A percentile compares a stretch with the other conserved stretches of the same genome.
Conservation (phyloP, 2,888 invertebrate species). For the Acrobasis repandana region DNA sequence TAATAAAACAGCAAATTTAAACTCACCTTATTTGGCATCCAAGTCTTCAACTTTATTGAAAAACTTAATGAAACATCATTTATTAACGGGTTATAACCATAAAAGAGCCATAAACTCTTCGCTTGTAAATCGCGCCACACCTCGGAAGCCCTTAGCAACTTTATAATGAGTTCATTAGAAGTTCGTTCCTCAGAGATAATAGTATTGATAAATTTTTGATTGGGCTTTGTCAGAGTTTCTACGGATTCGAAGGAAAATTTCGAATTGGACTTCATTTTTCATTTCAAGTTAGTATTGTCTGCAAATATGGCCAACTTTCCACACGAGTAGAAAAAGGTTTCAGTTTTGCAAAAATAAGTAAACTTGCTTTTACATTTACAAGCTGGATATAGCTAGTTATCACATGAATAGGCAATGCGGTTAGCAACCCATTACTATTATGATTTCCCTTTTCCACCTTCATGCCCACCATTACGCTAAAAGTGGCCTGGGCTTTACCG, state of each 20-base stretch:
- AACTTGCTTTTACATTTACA: no score
- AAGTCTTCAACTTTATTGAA: background rate
- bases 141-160: slow-evolving; percentile 52
- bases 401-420: no score
- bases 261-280: slow-evolving; percentile 4
- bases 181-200: slow-evolving; percentile 45
- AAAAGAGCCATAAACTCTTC: background rate
- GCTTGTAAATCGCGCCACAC: slow-evolving; percentile 29
- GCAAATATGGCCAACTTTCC: background rate
- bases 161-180: slow-evolving; percentile 74
- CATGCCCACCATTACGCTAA: no score
- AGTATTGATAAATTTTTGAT: slow-evolving; percentile 50
- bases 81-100: slow-evolving; percentile 8
- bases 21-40: no score
- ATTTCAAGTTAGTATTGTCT: slow-evolving; percentile 5
- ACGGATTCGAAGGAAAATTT: slow-evolving; percentile 16
- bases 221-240: slow-evolving; percentile 41
- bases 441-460: no score
- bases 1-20: no score
- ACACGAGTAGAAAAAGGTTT: no score
- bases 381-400: no score
- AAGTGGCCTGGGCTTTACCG: no score
- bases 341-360: no score
- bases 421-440: no score
- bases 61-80: slow-evolving; percentile 6